Base-by-base conservation (phyloP, 2,113 vertebrate genomes). In the Arenaria interpres region DNA sequence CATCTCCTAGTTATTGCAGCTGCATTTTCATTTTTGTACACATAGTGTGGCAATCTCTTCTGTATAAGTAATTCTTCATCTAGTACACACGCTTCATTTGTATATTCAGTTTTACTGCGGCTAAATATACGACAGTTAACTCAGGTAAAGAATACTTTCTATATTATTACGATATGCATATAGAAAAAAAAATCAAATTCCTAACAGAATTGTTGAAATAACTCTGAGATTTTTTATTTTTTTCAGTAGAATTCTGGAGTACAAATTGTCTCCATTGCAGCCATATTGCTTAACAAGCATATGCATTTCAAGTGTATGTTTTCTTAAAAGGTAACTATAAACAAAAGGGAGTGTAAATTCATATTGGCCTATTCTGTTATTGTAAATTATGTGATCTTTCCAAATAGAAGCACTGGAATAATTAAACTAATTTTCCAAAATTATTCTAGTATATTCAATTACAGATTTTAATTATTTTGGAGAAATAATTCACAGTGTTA, bases 401-500 rank as follows among this genome's bases (percentile, higher is more conserved):
- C 95, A 97, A 98, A 93, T 94, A 95, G 95, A 98, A 98, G 96
- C 92, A 96, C 74, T 96, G 28, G 89, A 97, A 98, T 98, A 98
- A 98, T 98, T 97, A 97, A 98, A 96, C 96, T 98, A 98, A 98
- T 97, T 97, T 98, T 95, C 97, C 56, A 97, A 97, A 98, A 98
- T 97, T 96, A 98, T 98, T 98, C 96, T 97, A 95, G 97, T 97
- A 93, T 98, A 98, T 98, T 98, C 97, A 98, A 98, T 98, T 98
- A 98, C 79, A 94, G 85, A 93, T 98, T 98, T 98, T 98, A 98
- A 98, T 98, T 98, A 98, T 97, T 98, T 97, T 98, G 79, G 96
- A 98, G 95, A 98, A 98, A 98, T 96, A 97, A 97, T 97, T 97
- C 79, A 32, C 53, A 84, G 60, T 96, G 97, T 96, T 98, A 98